phyloP scores from a whole-genome alignment of 1,140 invertebrate species.

The Atta colombica region DNA sequence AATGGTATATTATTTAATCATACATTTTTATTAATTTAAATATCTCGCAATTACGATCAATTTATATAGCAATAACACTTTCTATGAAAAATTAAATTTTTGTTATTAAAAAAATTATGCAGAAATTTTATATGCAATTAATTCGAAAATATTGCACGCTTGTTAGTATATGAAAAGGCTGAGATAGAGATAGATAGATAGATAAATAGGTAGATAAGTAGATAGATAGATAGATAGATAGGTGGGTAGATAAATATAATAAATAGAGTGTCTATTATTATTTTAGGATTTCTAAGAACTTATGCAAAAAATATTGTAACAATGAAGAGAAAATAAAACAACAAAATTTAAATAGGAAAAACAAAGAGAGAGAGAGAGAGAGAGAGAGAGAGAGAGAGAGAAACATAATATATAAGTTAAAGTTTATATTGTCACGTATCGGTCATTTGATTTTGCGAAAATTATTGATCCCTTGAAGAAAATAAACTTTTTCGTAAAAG shows the following conservation, averaged over 20 bases:
- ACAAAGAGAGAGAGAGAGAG: too few relatives aligned
- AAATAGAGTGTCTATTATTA: too few relatives aligned
- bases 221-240: too few relatives aligned
- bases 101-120: not conserved
- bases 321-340: too few relatives aligned
- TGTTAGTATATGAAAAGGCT: not conserved
- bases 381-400: not conserved
- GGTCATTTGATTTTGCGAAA: constrained; percentile 36
- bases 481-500: constrained; percentile 66
- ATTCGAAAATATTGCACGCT: not conserved
- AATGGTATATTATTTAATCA: not conserved
- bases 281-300: too few relatives aligned
- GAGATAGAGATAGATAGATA: too few relatives aligned
- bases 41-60: not conserved
- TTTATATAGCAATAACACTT: not conserved
- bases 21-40: not conserved
- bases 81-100: not conserved
- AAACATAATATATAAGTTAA: constrained; percentile 12
- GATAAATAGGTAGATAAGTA: too few relatives aligned
- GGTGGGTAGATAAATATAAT: too few relatives aligned
- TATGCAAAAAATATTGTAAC: too few relatives aligned
- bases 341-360: too few relatives aligned
- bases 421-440: constrained; percentile 55
- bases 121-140: not conserved
- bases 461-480: constrained; percentile 67